Base-by-base conservation (phyloP, 2,113 vertebrate species). In the Argyrosomus japonicus region DNA sequence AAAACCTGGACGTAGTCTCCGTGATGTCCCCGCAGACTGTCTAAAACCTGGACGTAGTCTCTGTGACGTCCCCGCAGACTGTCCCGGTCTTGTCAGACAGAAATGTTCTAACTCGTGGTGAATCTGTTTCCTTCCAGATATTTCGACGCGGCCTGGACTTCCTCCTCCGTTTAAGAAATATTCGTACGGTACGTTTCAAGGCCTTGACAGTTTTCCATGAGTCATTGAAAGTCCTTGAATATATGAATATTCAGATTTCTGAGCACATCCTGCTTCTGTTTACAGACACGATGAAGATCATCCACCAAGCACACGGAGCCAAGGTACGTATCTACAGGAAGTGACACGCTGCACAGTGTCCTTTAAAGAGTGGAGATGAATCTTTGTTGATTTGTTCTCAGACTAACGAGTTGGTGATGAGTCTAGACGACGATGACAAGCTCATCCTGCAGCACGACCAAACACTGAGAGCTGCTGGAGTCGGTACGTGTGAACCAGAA, bases 211-310 rank as follows among this genome's bases (percentile, higher is more conserved):
- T 45, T 45, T 45, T 45, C 6, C 6, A 6, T 36, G 6, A 36
- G 32, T 36, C 36, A 36, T 36, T 36, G 36, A 36, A 36, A 36
- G 7, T 36, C 36, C 36, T 36, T 36, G 36, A 36, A 36, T 6
- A 36, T 36, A 36, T 8, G 36, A 4, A 32, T 29, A 36, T 7
- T 0, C 36, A 36, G 6, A 8, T 36, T 36, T 8, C 7, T 36
- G 36, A 36, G 36, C 36, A 36, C 36, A 7, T 36, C 7, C 36
- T 47, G 45, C 11, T 47, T 47, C 11, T 47, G 45, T 47, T 4
- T 95, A 85, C 95, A 99, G 98, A 99, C 93, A 97, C 96, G 6
- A 95, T 99, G 93, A 99, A 99, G 94, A 97, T 99, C 72, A 96
- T 97, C 89, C 98, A 99, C 86, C 97, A 98, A 83, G 95, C 97